Conservation (phyloP, 2,113 vertebrate genomes). For the Boulengeromyrus knoepffleri region DNA sequence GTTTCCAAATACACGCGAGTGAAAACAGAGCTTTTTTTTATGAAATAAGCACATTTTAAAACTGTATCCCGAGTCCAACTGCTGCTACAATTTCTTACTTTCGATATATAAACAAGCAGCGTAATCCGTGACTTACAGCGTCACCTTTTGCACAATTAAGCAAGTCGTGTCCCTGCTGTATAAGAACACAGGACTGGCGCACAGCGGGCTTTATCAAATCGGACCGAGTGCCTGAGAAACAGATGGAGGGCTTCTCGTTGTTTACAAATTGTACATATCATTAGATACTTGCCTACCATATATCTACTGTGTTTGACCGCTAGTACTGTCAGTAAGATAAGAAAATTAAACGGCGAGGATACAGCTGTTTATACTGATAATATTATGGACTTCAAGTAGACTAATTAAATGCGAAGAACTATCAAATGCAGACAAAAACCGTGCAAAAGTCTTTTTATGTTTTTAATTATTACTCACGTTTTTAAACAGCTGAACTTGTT, state of each 20-base stretch:
- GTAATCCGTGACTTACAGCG: background rate
- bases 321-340: slow-evolving; percentile 2
- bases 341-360: background rate
- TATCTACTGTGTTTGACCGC: background rate
- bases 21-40: background rate
- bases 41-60: background rate
- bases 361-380: slow-evolving; percentile 5
- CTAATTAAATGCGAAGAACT: background rate
- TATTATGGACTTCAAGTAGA: background rate
- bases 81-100: background rate
- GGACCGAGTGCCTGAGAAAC: background rate
- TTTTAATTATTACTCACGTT: background rate
- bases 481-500: background rate
- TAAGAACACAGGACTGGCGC: background rate
- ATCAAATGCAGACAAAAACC: background rate
- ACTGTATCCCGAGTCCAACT: background rate
- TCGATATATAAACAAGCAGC: background rate
- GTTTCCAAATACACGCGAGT: background rate
- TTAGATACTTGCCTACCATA: background rate
- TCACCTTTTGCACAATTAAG: background rate
- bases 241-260: background rate
- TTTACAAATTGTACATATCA: background rate
- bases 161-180: background rate
- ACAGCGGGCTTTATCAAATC: background rate
- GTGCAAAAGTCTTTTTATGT: background rate